Conservation (phyloP, 2,888 invertebrate species). For the Torymus aiolomorphi region DNA sequence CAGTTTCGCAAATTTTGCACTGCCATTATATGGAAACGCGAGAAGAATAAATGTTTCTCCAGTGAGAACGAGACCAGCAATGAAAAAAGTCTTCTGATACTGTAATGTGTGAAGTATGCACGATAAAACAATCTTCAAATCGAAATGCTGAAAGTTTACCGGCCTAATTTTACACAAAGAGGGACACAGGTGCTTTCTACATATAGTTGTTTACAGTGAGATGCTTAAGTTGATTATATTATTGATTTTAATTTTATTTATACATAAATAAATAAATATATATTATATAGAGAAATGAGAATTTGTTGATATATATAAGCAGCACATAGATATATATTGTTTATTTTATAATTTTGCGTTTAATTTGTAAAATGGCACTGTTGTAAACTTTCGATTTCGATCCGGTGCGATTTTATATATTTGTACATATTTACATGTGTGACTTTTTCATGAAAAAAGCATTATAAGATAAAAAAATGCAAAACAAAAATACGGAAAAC, state of each 20-base stretch:
- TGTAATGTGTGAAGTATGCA: constrained; percentile 40
- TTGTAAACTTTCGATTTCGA: constrained; percentile 52
- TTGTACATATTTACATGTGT: constrained; percentile 53
- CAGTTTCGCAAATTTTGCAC: constrained; percentile 28
- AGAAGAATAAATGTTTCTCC: constrained; percentile 2
- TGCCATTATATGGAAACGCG: constrained; percentile 4
- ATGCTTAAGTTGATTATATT: constrained; percentile 9
- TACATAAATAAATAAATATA: not conserved
- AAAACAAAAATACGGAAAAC: constrained; percentile 3
- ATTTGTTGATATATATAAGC: not conserved
- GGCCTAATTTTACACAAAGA: constrained; percentile 27
- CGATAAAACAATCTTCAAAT: constrained; percentile 22
- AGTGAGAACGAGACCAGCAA: constrained; percentile 27
- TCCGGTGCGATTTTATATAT: constrained; percentile 50
- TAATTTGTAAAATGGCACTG: not conserved
- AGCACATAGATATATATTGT: not conserved
- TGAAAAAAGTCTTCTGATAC: constrained; percentile 44
- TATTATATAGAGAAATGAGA: not conserved
- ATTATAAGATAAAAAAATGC: constrained; percentile 28
- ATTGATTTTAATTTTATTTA: constrained; percentile 13
- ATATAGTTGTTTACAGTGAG: not conserved
- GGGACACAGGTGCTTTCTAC: constrained; percentile 16
- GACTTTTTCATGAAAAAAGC: constrained; percentile 49
- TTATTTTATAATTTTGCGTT: constrained; percentile 7
- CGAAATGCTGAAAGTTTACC: constrained; percentile 41